Conservation (phyloP, 2,113 vertebrate species). For the Pachycephala philippinensis region DNA sequence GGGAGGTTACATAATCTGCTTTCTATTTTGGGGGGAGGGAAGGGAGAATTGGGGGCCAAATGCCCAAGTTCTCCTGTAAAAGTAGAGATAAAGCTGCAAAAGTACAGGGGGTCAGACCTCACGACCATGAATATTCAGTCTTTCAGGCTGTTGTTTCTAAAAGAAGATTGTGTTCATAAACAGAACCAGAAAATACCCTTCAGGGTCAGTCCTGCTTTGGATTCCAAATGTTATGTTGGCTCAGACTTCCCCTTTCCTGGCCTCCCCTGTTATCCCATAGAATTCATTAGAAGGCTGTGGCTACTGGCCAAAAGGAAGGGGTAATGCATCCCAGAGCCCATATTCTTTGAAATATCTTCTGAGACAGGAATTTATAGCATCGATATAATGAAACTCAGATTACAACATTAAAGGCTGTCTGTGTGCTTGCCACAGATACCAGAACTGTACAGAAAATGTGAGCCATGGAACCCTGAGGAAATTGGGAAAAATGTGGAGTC, state of each 20-base stretch:
- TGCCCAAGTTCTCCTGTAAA: neutral
- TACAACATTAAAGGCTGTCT: neutral
- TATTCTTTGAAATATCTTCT: conserved; percentile 23
- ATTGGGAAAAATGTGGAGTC: neutral
- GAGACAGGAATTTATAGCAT: conserved; percentile 23
- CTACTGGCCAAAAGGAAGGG: conserved; percentile 6
- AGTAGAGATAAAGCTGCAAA: neutral
- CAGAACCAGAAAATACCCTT: neutral
- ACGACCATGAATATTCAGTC: neutral
- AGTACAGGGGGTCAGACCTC: neutral
- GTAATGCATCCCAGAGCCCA: conserved; percentile 10
- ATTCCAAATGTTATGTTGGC: neutral
- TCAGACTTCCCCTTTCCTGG: neutral
- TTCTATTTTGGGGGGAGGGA: neutral
- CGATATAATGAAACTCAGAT: conserved; percentile 23
- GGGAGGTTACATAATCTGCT: neutral
- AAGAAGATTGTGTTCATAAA: neutral
- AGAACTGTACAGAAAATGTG: neutral
- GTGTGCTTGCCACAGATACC: neutral
- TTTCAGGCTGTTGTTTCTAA: neutral
- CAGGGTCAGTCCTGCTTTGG: neutral
- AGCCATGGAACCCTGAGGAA: neutral
- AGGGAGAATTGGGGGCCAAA: neutral
- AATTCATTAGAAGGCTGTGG: conserved; percentile 5
- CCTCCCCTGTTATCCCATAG: neutral